Conservation (phyloP, 2,113 vertebrate species). For the Elgaria multicarinata region DNA sequence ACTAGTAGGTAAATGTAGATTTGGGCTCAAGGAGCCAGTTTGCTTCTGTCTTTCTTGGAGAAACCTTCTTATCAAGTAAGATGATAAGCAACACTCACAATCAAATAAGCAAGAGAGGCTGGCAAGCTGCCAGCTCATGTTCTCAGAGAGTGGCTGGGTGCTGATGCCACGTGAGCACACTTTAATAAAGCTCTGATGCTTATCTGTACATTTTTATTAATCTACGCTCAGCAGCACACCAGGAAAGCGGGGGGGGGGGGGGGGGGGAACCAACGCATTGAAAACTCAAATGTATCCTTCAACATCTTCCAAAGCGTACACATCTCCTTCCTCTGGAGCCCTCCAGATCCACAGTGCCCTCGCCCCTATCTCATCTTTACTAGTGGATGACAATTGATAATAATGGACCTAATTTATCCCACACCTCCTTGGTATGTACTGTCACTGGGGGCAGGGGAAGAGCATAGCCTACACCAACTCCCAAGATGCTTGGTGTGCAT, state of each 20-base stretch:
- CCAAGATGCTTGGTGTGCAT: neutral
- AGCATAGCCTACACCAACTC: neutral
- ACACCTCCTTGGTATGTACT: slow-evolving; percentile 2
- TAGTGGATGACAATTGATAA: neutral
- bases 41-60: slow-evolving; percentile 33
- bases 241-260: too few relatives aligned
- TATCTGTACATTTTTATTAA: slow-evolving; percentile 73
- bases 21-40: slow-evolving; percentile 32
- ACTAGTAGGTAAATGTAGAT: slow-evolving; percentile 19
- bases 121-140: slow-evolving; percentile 62
- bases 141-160: neutral
- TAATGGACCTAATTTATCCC: neutral
- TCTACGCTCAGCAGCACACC: slow-evolving; percentile 56
- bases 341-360: neutral
- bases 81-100: slow-evolving; percentile 50
- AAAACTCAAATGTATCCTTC: slow-evolving; percentile 46
- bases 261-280: neutral
- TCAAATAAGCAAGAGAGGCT: slow-evolving; percentile 15
- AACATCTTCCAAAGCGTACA: slow-evolving; percentile 36
- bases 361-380: slow-evolving; percentile 26
- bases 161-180: slow-evolving; percentile 45
- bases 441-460: neutral
- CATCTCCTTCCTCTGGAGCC: neutral
- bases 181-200: slow-evolving; percentile 69
- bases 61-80: slow-evolving; percentile 54